Conservation (phyloP, 1,140 invertebrate genomes). For the Leptonema lineaticorne region DNA sequence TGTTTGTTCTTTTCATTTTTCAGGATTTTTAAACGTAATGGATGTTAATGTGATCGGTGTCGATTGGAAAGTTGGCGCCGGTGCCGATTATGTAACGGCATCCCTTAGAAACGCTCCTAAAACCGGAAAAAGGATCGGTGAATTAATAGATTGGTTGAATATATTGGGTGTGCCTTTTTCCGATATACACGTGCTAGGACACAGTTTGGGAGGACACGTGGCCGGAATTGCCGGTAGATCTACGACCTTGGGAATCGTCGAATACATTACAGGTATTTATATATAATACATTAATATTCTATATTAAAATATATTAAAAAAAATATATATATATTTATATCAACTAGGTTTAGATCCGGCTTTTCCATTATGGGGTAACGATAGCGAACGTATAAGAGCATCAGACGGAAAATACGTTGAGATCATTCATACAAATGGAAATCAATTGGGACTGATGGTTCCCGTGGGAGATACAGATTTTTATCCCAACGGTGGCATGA, state of each 20-base stretch:
- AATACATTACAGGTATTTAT: constrained; percentile 2
- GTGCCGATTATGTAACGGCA: constrained; percentile 5
- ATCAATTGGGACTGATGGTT: constrained; percentile 47
- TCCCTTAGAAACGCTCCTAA: neutral
- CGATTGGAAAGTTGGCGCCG: constrained; percentile 6
- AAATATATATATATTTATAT: constrained; percentile 1
- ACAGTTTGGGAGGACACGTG: constrained; percentile 15
- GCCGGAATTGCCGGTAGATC: constrained; percentile 5
- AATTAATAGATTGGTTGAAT: constrained; percentile 17
- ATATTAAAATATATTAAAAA: too few species aligned
- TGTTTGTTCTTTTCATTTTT: constrained; percentile 3
- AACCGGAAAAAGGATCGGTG: neutral
- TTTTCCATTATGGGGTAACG: constrained; percentile 53
- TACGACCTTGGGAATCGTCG: neutral
- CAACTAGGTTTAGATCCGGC: constrained; percentile 66
- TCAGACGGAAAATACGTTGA: constrained; percentile 61
- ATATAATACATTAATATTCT: too few species aligned
- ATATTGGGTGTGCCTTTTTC: neutral
- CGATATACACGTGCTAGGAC: constrained; percentile 1
- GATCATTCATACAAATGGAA: constrained; percentile 62
- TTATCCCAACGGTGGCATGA: constrained; percentile 59
- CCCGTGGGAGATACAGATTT: constrained; percentile 55
- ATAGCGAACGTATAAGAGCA: constrained; percentile 43
- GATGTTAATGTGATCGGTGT: constrained; percentile 4
- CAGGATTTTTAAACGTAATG: constrained; percentile 50